Percentiles rank a stretch among this genome's conserved stretches.
phyloP scores from a whole-genome alignment of 2,113 vertebrate species.

The Tringa solitaria region DNA sequence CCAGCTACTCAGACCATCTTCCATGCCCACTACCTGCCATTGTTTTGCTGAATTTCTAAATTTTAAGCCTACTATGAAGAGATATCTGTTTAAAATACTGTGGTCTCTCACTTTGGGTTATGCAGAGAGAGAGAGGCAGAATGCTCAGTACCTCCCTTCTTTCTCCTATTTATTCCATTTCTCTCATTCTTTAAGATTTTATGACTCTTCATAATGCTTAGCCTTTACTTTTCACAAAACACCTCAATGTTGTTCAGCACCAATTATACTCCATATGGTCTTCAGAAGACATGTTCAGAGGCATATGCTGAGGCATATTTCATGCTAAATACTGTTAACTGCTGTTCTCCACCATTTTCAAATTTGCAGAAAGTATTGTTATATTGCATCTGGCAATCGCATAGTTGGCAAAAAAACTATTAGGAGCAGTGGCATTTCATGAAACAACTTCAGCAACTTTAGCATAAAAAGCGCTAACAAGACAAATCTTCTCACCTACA shows the following conservation, averaged over 20 bases:
- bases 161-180: not conserved
- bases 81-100: not conserved
- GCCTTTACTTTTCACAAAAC: constrained; percentile 55
- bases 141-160: not conserved
- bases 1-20: not conserved
- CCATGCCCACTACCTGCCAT: not conserved
- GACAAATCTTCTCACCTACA: not conserved
- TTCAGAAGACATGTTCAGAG: constrained; percentile 50
- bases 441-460: not conserved
- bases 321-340: constrained; percentile 52
- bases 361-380: constrained; percentile 40
- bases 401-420: not conserved
- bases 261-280: constrained; percentile 58
- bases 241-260: constrained; percentile 58
- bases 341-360: constrained; percentile 38
- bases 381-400: constrained; percentile 7
- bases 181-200: not conserved
- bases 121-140: not conserved
- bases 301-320: constrained; percentile 64
- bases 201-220: constrained; percentile 1
- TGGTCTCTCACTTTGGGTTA: not conserved
- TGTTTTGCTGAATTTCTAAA: not conserved
- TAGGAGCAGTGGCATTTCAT: not conserved
- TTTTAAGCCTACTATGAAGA: not conserved
- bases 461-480: not conserved